These are phyloP conservation scores for Danio aesculapii DNA, from an alignment of 2,797 vertebrate species.

Conservation along the genomic window DNA sequence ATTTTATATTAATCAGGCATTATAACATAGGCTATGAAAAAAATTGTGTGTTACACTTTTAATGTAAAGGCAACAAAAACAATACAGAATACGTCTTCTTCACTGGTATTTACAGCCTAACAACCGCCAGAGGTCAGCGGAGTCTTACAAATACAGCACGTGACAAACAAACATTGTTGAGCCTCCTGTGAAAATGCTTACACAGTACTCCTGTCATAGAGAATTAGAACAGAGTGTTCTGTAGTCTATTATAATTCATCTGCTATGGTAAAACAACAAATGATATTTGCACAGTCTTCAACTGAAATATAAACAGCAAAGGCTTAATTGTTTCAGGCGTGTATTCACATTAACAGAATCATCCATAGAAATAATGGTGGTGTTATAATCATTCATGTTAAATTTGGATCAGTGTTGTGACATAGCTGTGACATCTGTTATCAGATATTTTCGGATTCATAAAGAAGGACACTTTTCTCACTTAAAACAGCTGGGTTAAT, in stretches of 20 bases:
- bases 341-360: neutral
- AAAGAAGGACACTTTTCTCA: neutral
- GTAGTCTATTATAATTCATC: neutral
- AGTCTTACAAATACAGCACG: slow-evolving; percentile 4
- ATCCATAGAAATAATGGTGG: neutral
- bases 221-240: neutral
- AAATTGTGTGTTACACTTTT: too few relatives aligned
- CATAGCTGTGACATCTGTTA: too few relatives aligned
- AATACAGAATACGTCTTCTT: neutral
- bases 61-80: neutral
- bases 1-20: too few relatives aligned
- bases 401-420: neutral
- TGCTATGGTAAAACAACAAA: neutral
- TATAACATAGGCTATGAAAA: too few relatives aligned
- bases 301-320: neutral
- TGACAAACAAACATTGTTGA: neutral
- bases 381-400: neutral
- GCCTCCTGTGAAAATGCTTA: neutral
- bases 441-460: neutral
- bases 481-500: too few relatives aligned
- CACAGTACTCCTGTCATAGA: neutral
- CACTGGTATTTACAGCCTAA: neutral
- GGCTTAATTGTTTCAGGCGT: neutral
- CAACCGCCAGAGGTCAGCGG: slow-evolving; percentile 59
- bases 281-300: neutral